A percentile compares a stretch with the other conserved stretches of the same genome.
phyloP scores from a whole-genome alignment of 2,797 vertebrate genomes.

The Sarcophilus harrisii region DNA sequence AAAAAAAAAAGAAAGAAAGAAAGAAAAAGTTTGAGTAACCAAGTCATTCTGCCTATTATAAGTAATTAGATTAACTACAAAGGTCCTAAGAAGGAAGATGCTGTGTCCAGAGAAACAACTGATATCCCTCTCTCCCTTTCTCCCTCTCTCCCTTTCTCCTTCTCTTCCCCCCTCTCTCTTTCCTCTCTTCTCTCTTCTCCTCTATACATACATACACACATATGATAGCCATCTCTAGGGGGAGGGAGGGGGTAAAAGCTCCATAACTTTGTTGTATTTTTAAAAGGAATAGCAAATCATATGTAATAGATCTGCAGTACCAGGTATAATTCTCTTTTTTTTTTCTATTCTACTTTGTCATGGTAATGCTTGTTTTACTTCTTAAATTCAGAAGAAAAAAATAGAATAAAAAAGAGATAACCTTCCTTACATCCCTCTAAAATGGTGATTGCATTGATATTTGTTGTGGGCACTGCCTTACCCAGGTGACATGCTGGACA shows the following conservation, averaged over 20 bases:
- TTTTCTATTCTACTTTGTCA: not conserved
- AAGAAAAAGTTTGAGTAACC: too few species aligned
- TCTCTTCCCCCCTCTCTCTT: rapidly evolving
- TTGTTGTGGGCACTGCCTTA: not conserved
- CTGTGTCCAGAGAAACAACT: too few species aligned
- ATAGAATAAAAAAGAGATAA: not conserved
- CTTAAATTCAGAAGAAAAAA: not conserved
- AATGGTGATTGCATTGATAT: not conserved
- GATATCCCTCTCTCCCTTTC: too few species aligned
- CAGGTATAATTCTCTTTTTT: not conserved
- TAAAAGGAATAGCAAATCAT: not conserved
- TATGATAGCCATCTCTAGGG: not conserved
- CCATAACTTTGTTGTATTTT: not conserved
- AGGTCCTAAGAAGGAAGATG: too few species aligned
- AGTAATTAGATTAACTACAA: too few species aligned
- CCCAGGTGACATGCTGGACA: not conserved
- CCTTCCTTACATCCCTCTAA: not conserved
- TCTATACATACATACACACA: too few species aligned
- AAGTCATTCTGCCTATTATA: too few species aligned
- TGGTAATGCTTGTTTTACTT: not conserved
- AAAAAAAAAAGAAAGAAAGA: too few species aligned
- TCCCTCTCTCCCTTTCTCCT: too few species aligned
- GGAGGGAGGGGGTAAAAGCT: not conserved
- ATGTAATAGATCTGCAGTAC: not conserved
- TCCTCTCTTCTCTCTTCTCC: too few species aligned